Base-by-base conservation (phyloP, 1,140 invertebrate genomes). In the Grapholita molesta region DNA sequence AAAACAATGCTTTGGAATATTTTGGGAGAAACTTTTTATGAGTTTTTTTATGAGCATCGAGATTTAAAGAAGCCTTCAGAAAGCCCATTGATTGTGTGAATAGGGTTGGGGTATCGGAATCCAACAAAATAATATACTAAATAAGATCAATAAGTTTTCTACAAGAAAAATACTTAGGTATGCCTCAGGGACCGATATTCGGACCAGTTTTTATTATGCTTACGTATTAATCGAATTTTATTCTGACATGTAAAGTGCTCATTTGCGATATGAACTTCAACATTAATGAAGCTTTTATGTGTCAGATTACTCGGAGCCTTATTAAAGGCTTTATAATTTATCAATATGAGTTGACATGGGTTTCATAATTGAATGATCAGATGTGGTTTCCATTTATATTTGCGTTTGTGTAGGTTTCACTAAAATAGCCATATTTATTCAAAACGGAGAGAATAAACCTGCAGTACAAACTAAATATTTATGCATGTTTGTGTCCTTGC, bases 1-100 rank as follows among this genome's bases (percentile, higher is more conserved):
- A 67, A 65, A 69, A 66, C 70, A 67, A 69, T 64, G 69, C 67
- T 61, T 69, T 32, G 38, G 67, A 74, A 74, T 74, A 68, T 74
- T 67, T 69, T 68, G 55, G 24, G 55, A 28, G 55, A n/a, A 61
- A 61, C 64, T 65, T 65, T 73, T 73, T 73, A 70, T 69, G 67
- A 61, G 11, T 66, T 61, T 68, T 66, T 66, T 61, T 52, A 28
- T 67, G 65, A 57, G 38, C 33, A 69, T 72, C 64, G n/a, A 55
- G 64, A 67, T 74, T 70, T 73, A 68, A 48, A 67, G 42, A 33
- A 68, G 30, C 23, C 28, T 32, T n/a, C 18, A 5, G 18, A 48
- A 24, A 18, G 25, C 52, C 25, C 28, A 30, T 32, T 57, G 15
- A 33, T 57, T 57, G 25, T 32, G 48, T 48, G 65, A 30, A 30